phyloP scores from a whole-genome alignment of 1,140 invertebrate genomes.

The Choristoneura fumiferana region DNA sequence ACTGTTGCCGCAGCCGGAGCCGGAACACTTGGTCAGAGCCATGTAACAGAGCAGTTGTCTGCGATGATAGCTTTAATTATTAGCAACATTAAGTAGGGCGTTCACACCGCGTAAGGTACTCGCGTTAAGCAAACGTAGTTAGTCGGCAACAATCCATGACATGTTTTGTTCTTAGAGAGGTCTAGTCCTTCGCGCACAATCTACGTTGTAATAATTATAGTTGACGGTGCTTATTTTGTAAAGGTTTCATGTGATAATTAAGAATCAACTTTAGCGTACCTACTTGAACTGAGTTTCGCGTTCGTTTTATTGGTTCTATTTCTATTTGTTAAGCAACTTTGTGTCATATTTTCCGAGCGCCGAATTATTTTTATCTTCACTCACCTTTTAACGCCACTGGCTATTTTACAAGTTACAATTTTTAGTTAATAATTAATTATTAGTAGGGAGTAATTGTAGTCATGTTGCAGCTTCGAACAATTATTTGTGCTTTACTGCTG shows the following conservation, averaged over 20 bases:
- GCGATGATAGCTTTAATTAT: conserved; percentile 62
- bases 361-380: conserved; percentile 47
- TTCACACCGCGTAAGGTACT: conserved; percentile 1
- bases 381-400: conserved; percentile 72
- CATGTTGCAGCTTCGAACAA: conserved; percentile 77
- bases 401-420: conserved; percentile 59
- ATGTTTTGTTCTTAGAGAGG: conserved; percentile 52
- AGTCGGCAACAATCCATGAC: conserved; percentile 51
- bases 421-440: conserved; percentile 37
- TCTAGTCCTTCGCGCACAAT: conserved; percentile 76
- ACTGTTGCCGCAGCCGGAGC: conserved; percentile 18
- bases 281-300: conserved; percentile 43
- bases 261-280: conserved; percentile 50
- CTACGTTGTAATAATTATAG: conserved; percentile 39
- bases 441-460: conserved; percentile 45
- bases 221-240: conserved; percentile 64
- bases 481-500: conserved; percentile 72
- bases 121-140: conserved; percentile 9
- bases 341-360: conserved; percentile 71
- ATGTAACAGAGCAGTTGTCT: conserved; percentile 34
- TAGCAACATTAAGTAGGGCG: conserved; percentile 31
- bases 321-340: conserved; percentile 47
- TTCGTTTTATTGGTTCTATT: conserved; percentile 42
- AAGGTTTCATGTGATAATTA: conserved; percentile 64
- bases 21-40: conserved; percentile 1